Conservation (phyloP, 1,140 invertebrate genomes). For the Neodiprion lecontei region DNA sequence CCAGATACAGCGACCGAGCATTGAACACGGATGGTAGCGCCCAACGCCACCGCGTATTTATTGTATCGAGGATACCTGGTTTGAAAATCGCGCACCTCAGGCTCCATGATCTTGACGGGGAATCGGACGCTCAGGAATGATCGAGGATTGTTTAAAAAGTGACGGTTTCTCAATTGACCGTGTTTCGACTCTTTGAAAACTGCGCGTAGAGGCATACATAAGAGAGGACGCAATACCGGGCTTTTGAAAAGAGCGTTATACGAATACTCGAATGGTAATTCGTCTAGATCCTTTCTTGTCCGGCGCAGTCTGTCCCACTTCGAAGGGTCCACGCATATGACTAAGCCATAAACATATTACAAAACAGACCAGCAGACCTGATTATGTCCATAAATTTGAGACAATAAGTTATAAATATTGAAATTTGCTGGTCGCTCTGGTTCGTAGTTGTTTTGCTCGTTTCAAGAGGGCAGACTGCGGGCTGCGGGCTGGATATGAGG, state of each 20-base stretch:
- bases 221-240: too few species aligned
- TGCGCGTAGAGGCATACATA: too few species aligned
- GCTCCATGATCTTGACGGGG: neutral
- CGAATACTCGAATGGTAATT: neutral
- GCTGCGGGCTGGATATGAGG: neutral
- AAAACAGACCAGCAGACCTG: constrained; percentile 3
- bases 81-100: neutral
- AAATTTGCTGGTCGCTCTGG: constrained; percentile 17
- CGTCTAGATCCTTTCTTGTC: neutral
- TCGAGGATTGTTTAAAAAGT: too few species aligned
- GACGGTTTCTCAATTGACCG: too few species aligned
- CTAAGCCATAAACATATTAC: constrained; percentile 1
- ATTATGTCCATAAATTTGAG: constrained; percentile 46
- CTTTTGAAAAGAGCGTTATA: neutral
- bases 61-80: neutral
- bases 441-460: neutral
- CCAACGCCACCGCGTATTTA: constrained; percentile 21
- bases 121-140: neutral
- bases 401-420: constrained; percentile 61
- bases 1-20: constrained; percentile 39
- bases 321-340: neutral
- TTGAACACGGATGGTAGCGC: constrained; percentile 35
- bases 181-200: too few species aligned
- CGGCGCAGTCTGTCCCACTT: neutral
- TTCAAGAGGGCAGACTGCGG: neutral